Percentiles rank a stretch among this genome's conserved stretches.
Evolutionary conservation across 1,140 invertebrate genomes (phyloP).

Genomic region (Danaus melanippus): DNA sequence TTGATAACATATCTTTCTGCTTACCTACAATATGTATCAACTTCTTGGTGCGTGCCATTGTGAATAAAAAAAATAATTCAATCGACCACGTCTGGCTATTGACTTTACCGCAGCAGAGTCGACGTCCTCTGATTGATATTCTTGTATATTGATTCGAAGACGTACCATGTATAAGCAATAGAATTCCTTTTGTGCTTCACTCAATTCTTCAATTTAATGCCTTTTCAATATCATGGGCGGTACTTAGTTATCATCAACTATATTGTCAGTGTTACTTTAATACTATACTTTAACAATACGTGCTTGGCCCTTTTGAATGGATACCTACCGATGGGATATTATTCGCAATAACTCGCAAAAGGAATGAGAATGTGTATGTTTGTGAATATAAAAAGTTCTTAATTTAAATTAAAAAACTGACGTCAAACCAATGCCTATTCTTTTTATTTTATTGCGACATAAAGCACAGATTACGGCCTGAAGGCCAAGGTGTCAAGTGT

Average conservation of each 20-base stretch:
- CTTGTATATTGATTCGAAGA: conserved; percentile 26
- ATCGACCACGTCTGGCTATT: conserved; percentile 11
- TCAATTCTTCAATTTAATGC: conserved; percentile 23
- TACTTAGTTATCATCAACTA: conserved; percentile 17
- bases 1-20: conserved; percentile 27
- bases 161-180: conserved; percentile 10
- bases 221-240: conserved; percentile 22
- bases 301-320: conserved; percentile 5
- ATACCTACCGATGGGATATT: background rate
- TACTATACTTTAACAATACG: conserved; percentile 4
- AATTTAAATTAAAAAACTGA: background rate
- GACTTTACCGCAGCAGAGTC: conserved; percentile 18
- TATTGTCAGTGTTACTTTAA: conserved; percentile 18
- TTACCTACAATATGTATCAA: conserved; percentile 19
- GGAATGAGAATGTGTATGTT: too few species aligned
- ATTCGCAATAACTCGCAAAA: background rate
- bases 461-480: conserved; percentile 1
- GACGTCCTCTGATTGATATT: conserved; percentile 52
- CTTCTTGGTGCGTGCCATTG: conserved; percentile 16
- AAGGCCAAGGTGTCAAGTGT: conserved; percentile 58
- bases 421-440: background rate
- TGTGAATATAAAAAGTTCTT: too few species aligned
- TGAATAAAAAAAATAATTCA: conserved; percentile 11
- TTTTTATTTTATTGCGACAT: too few species aligned
- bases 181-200: conserved; percentile 15